Base-by-base conservation (phyloP, 1,140 invertebrate species). In the Subanguina moxae region DNA sequence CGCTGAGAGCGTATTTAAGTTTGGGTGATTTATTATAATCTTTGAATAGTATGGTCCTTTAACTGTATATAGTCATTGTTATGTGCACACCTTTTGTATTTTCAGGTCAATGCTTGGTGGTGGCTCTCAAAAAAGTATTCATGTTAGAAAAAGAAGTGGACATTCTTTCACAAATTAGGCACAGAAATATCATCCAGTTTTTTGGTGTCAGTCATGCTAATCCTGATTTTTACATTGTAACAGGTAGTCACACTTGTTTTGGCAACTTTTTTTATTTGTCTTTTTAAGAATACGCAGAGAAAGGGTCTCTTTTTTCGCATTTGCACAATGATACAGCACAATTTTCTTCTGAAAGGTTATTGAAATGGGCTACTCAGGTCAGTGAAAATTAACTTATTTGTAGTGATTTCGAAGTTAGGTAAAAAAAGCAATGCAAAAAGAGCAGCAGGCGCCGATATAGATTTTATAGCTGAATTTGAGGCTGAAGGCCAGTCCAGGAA, bases 101-200 rank as follows among this genome's bases (percentile, higher is more conserved):
- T 56, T 21, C 25, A 28, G 66, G 66, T 23, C 27, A 65, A 62
- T 59, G 59, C 8, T 38, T 63, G 28, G 48, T 27, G 42, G 78
- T 79, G 45, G 77, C 77, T 28, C 32, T 79, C 48, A 79, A 79
- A 62, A 79, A 79, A 71, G 77, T 79, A 3, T 79, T 80, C 61
- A 70, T 80, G 74, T 64, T 79, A 28, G 76, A 79, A 28, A 80
- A 80, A 71, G 77, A 79, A 67, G 76, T 78, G 9, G 77, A 79
- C 17, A 79, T 79, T 61, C 61, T 79, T 15, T 79, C 77, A 25
- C 77, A 78, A 65, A 72, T 79, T 52, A 65, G 77, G 1, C 77
- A 79, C 56, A 62, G 76, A 30, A 79, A 79, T 59, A 79, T 79
- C 23, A 79, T 79, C 59, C 73, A 80, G 61, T 80, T 79, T 65